Percentiles rank a stretch among this genome's conserved stretches.
These are phyloP conservation scores for Falco concolor DNA, from an alignment of 2,797 vertebrate species.

Conservation along the genomic window DNA sequence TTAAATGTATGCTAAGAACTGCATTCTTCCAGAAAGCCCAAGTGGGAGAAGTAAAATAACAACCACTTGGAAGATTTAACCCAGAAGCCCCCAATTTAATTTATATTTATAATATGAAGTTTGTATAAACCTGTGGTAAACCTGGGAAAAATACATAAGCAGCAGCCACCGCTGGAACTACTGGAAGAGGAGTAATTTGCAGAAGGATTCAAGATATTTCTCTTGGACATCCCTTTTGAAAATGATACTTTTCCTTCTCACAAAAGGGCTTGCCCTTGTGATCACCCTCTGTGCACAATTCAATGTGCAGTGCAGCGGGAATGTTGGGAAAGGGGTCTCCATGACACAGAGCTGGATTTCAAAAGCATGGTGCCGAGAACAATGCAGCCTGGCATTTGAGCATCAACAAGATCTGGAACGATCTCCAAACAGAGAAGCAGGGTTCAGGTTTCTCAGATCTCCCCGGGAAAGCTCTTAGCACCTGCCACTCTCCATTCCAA, in stretches of 20 bases:
- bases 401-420: neutral
- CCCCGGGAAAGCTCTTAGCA: neutral
- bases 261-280: neutral
- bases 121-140: neutral
- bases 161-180: neutral
- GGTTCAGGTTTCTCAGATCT: neutral
- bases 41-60: neutral
- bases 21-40: neutral
- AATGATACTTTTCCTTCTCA: neutral
- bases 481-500: neutral
- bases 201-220: neutral
- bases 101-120: neutral
- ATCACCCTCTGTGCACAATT: neutral
- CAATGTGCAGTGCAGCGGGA: fast-evolving
- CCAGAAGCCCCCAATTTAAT: neutral
- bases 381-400: neutral
- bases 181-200: neutral
- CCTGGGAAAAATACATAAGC: neutral
- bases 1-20: neutral
- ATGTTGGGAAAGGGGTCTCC: neutral
- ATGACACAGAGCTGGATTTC: neutral
- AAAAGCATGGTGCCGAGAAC: neutral
- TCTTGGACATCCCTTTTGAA: neutral
- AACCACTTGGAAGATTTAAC: neutral
- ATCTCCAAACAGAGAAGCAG: neutral